Percentiles rank a stretch among this genome's conserved stretches.
These are phyloP conservation scores for Tetragnatha montana DNA, from an alignment of 2,888 invertebrate species.

Conservation along the genomic window DNA sequence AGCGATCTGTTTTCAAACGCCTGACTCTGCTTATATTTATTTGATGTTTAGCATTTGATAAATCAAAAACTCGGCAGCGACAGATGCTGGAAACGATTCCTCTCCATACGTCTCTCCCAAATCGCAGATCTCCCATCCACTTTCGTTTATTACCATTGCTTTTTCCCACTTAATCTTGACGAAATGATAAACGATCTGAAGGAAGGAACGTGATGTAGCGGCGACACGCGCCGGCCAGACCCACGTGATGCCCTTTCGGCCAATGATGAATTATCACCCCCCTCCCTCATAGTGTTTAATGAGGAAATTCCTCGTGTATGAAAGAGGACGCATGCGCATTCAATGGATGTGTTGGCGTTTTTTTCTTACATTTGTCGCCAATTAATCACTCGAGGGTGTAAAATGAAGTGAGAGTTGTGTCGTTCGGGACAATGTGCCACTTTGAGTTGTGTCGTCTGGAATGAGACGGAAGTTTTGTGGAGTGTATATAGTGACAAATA, in stretches of 20 bases:
- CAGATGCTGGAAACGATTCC: too few relatives aligned
- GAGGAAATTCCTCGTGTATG: conserved; percentile 59
- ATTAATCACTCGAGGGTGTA: conserved; percentile 23
- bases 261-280: conserved; percentile 41
- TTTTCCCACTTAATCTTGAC: background rate
- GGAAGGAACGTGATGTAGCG: conserved; percentile 34
- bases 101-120: background rate
- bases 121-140: background rate
- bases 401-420: background rate
- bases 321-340: conserved; percentile 43
- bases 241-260: conserved; percentile 55
- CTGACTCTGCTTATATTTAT: too few relatives aligned
- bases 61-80: too few relatives aligned
- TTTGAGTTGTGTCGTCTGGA: background rate
- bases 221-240: conserved; percentile 58
- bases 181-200: conserved; percentile 16
- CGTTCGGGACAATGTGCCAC: background rate
- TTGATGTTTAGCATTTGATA: too few relatives aligned
- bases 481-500: too few relatives aligned
- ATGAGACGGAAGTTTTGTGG: background rate
- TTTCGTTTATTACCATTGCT: background rate
- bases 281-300: conserved; percentile 38
- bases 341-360: conserved; percentile 32
- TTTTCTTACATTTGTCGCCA: conserved; percentile 9
- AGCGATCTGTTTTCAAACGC: too few relatives aligned